Conservation (phyloP, 1,140 invertebrate genomes). For the Agrypnia vestita region DNA sequence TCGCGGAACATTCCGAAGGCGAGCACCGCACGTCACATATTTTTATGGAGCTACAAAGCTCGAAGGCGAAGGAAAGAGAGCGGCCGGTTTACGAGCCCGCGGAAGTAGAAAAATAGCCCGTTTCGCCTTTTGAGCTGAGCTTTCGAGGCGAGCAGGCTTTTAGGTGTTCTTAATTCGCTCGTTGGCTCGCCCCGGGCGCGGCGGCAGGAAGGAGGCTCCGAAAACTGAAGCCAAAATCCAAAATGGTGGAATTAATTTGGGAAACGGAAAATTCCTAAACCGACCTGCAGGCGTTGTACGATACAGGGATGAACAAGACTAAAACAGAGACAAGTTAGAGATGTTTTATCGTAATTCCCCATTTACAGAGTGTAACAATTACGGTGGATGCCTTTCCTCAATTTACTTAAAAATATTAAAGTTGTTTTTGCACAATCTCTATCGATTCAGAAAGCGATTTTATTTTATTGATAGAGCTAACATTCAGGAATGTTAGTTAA, state of each 20-base stretch:
- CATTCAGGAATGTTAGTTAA: too few relatives aligned
- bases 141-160: constrained; percentile 21
- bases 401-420: too few relatives aligned
- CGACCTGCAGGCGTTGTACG: not conserved
- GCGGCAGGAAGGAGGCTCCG: not conserved
- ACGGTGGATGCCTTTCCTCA: too few relatives aligned
- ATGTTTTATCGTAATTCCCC: not conserved
- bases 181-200: constrained; percentile 13
- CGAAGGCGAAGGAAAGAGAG: not conserved
- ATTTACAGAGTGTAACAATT: not conserved
- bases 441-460: too few relatives aligned
- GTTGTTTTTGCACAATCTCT: too few relatives aligned
- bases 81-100: constrained; percentile 17
- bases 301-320: not conserved
- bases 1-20: not conserved
- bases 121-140: constrained; percentile 23
- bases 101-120: constrained; percentile 14
- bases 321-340: not conserved
- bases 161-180: constrained; percentile 32
- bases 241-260: constrained; percentile 36
- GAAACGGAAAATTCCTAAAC: not conserved
- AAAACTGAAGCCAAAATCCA: constrained; percentile 8
- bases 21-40: constrained; percentile 39
- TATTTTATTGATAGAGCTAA: too few relatives aligned
- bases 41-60: constrained; percentile 33